phyloP scores from a whole-genome alignment of 2,113 vertebrate species.

The Nymphicus hollandicus region DNA sequence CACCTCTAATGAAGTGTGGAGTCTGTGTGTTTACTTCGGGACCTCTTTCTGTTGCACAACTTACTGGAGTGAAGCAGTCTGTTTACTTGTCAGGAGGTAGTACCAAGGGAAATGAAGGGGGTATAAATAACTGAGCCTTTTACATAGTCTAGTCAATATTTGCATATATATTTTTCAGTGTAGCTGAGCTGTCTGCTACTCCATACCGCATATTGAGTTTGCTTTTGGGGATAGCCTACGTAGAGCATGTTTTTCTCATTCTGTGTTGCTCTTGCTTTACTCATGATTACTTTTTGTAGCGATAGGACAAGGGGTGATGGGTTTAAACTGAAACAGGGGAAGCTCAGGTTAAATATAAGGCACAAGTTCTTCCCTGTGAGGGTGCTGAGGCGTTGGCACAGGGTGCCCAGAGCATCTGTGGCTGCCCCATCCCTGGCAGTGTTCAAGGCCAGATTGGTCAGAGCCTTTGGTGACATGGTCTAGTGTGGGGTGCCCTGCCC shows the following conservation, averaged over 20 bases:
- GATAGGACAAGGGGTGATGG: background rate
- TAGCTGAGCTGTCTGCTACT: background rate
- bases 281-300: background rate
- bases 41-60: constrained; percentile 31
- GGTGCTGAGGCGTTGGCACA: background rate
- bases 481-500: background rate
- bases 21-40: constrained; percentile 27
- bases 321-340: background rate
- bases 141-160: constrained; percentile 5
- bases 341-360: background rate
- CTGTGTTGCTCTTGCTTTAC: background rate
- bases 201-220: background rate
- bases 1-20: constrained; percentile 24
- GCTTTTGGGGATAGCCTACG: rapidly evolving
- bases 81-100: constrained; percentile 29
- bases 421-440: background rate
- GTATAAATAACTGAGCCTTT: constrained; percentile 31
- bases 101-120: background rate
- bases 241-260: background rate
- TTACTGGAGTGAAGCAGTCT: background rate
- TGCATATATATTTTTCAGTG: background rate
- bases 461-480: background rate
- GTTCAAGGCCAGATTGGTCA: background rate
- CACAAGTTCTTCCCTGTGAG: background rate
- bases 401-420: background rate